A percentile compares a stretch with the other conserved stretches of the same genome.
These are phyloP conservation scores for Indicator maculatus DNA, from an alignment of 2,113 vertebrate genomes.

Conservation along the genomic window DNA sequence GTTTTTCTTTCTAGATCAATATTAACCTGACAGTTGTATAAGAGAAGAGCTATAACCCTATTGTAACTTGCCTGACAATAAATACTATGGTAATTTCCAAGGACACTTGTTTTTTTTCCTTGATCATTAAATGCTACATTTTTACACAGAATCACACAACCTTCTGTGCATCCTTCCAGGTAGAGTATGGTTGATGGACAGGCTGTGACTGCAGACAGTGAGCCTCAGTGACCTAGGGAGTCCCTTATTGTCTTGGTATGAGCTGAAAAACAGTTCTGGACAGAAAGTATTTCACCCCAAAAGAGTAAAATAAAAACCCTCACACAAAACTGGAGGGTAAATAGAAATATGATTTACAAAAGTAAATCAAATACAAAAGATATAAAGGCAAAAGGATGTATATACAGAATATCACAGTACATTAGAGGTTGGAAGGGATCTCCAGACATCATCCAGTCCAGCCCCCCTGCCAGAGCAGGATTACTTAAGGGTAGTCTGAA, in stretches of 20 bases:
- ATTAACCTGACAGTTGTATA: constrained; percentile 67
- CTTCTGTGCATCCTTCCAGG: not conserved
- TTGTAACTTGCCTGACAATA: constrained; percentile 71
- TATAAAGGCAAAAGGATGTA: too few relatives aligned
- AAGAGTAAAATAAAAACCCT: too few relatives aligned
- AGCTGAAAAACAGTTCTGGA: too few relatives aligned
- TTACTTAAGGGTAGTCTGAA: too few relatives aligned
- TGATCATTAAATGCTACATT: constrained; percentile 78
- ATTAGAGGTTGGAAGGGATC: too few relatives aligned
- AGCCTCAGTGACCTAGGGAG: not conserved
- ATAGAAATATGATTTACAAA: too few relatives aligned
- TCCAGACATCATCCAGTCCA: too few relatives aligned
- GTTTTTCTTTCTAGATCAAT: constrained; percentile 68
- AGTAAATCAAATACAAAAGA: too few relatives aligned
- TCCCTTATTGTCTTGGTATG: not conserved
- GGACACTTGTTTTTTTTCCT: constrained; percentile 64
- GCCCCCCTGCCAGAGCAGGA: too few relatives aligned
- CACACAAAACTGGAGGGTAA: too few relatives aligned
- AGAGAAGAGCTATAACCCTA: constrained; percentile 74
- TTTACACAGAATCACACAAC: not conserved
- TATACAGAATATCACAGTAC: too few relatives aligned
- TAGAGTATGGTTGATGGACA: not conserved
- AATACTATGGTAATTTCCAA: constrained; percentile 75
- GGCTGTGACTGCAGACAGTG: not conserved
- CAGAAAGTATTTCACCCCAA: too few relatives aligned